A percentile compares a stretch with the other conserved stretches of the same genome.
Evolutionary conservation across 2,797 vertebrate species (phyloP).

Genomic region (Coracias cyanogaster): DNA sequence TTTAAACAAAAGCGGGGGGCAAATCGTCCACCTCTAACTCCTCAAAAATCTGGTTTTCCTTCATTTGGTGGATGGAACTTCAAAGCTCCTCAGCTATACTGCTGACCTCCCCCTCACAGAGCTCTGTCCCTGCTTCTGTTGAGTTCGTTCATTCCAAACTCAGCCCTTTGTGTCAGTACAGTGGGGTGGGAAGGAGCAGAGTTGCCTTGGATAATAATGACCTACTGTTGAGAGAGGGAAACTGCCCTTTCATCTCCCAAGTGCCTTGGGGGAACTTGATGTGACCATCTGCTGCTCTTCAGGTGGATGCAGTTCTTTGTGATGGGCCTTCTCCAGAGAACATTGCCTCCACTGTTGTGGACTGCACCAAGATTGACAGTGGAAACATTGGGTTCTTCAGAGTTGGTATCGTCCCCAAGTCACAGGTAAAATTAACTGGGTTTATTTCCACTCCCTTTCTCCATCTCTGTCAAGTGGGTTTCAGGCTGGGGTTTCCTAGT

Average conservation of each 20-base stretch:
- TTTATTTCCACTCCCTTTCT: background rate
- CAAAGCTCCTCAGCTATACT: background rate
- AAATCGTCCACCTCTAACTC: background rate
- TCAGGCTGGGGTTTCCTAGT: background rate
- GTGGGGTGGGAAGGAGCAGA: background rate
- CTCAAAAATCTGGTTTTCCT: background rate
- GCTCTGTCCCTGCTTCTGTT: background rate
- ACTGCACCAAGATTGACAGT: slow-evolving; percentile 89
- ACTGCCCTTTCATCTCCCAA: background rate
- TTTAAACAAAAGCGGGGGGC: background rate
- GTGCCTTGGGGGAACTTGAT: background rate
- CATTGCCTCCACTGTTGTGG: slow-evolving; percentile 91
- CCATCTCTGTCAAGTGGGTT: background rate
- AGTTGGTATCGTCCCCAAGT: slow-evolving; percentile 89
- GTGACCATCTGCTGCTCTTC: background rate
- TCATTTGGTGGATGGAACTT: background rate
- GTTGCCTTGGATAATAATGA: background rate
- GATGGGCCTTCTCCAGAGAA: slow-evolving; percentile 92
- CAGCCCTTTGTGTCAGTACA: background rate
- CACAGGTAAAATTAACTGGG: slow-evolving; percentile 79
- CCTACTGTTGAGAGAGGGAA: background rate
- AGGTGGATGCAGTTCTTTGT: slow-evolving; percentile 92
- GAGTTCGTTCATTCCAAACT: background rate
- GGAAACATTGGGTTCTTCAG: slow-evolving; percentile 90
- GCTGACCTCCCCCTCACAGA: background rate